Base-by-base conservation (phyloP, 1,140 invertebrate genomes). In the Nymphalis io region DNA sequence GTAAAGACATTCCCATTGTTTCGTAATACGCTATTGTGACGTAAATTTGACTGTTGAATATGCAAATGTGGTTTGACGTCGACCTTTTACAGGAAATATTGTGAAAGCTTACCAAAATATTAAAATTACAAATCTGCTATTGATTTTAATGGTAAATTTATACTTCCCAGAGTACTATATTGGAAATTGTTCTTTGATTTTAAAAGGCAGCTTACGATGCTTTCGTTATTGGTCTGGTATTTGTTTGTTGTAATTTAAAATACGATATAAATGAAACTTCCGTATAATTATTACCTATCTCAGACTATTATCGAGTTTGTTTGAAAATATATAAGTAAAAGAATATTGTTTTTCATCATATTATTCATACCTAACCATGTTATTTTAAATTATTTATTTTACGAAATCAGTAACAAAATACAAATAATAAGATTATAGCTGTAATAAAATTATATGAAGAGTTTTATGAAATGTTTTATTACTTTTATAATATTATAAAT, bases 31-130 rank as follows among this genome's bases (percentile, higher is more conserved):
- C 33, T 64, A 64, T 64, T 62, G 44, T 62, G 42, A 61, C 60
- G 60, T 62, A 62, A 62, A 62, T 62, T 62, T 62, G 23, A 23
- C 62, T 53, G 20, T 27, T 64, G 62, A 64, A 64, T 64, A 64
- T 64, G 62, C 51, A 64, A 64, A 64, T 64, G 33, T 40, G 6
- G 51, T 64, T 63, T 64, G 20, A 39, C 51, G 33, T 53, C 33
- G 62, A 40, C 62, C 48, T 64, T 64, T 64, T 53, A 55, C 62
- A 33, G 44, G 33, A 64, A 64, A 55, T 55, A 64, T 64, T 64
- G 48, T 6, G 62, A 55, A 64, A 64, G 46, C 55, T 64, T 42
- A 51, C 38, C 33, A 55, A 64, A 64, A 64, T 55, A 64, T 64
- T 64, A 64, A 55, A 64, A 64, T 64, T 64, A 55, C 62, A 64